phyloP scores from a whole-genome alignment of 2,888 invertebrate genomes.

The Noctua pronuba region DNA sequence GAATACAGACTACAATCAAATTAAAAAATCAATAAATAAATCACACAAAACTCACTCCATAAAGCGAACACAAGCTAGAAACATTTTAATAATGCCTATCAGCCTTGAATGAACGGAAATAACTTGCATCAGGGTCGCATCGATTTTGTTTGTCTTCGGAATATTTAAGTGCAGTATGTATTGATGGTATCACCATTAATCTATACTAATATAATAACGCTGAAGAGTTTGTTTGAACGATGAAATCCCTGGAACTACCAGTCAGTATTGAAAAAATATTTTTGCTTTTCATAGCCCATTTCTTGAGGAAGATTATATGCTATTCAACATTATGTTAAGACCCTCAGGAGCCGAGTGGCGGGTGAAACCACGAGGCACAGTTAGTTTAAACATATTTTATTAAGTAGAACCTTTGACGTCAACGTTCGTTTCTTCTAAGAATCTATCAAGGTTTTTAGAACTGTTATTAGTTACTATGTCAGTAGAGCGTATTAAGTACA shows the following conservation, averaged over 20 bases:
- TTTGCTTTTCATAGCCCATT: background rate
- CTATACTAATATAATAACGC: background rate
- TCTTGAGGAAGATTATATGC: background rate
- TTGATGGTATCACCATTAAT: conserved; percentile 58
- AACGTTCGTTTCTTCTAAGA: conserved; percentile 41
- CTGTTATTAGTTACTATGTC: conserved; percentile 13
- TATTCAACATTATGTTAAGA: background rate
- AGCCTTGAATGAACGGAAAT: conserved; percentile 85
- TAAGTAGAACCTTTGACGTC: conserved; percentile 32
- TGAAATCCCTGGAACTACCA: background rate
- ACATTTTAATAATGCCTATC: conserved; percentile 78
- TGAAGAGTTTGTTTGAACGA: background rate
- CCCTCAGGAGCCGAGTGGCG: background rate
- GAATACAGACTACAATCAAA: background rate
- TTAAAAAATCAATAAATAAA: conserved; percentile 4
- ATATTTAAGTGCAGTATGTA: conserved; percentile 70
- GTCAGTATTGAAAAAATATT: background rate
- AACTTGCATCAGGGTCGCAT: conserved; percentile 85
- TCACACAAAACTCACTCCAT: conserved; percentile 45
- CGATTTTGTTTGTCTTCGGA: conserved; percentile 83
- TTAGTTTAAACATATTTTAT: conserved; percentile 44
- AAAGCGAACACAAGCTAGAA: conserved; percentile 58
- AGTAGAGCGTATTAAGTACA: background rate
- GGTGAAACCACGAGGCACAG: background rate
- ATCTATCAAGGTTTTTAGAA: conserved; percentile 29